A percentile compares a stretch with the other conserved stretches of the same genome.
Evolutionary conservation across 1,140 invertebrate genomes (phyloP).

Genomic region (Marisa cornuarietis): DNA sequence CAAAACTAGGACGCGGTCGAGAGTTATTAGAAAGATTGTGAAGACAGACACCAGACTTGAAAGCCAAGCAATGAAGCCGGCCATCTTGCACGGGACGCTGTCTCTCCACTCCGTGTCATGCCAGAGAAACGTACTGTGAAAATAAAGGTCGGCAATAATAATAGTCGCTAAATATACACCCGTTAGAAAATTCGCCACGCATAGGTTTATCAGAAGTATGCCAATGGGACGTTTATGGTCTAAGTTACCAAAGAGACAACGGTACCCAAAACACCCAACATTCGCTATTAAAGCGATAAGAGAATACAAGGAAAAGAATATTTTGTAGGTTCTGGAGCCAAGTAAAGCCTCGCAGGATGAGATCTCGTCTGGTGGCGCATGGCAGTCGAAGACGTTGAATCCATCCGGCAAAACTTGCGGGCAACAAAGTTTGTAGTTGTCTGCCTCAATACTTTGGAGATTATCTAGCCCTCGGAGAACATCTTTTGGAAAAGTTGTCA

Average conservation of each 20-base stretch:
- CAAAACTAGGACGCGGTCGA: conserved; percentile 19
- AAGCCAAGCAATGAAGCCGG: conserved; percentile 20
- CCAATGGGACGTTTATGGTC: conserved; percentile 18
- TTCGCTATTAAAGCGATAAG: conserved; percentile 34
- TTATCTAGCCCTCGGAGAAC: background rate
- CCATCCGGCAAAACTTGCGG: conserved; percentile 18
- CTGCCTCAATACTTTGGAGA: conserved; percentile 19
- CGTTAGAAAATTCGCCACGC: conserved; percentile 24
- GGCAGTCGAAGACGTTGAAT: conserved; percentile 16
- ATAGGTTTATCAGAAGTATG: conserved; percentile 37
- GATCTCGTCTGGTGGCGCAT: conserved; percentile 28
- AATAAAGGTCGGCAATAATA: conserved; percentile 16
- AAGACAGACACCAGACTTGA: conserved; percentile 22
- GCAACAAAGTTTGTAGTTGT: conserved; percentile 38
- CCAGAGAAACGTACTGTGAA: conserved; percentile 39
- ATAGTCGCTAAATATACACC: conserved; percentile 23
- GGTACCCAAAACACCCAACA: conserved; percentile 18
- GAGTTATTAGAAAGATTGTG: conserved; percentile 37
- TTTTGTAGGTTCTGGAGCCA: conserved; percentile 22
- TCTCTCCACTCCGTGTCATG: conserved; percentile 5
- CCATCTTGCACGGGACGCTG: conserved; percentile 9
- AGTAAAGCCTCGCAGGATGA: conserved; percentile 44
- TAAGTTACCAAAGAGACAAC: background rate
- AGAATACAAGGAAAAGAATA: conserved; percentile 35
- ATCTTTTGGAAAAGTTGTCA: conserved; percentile 20